Evolutionary conservation across 2,113 vertebrate genomes (phyloP).

Genomic region (Silurus glanis): DNA sequence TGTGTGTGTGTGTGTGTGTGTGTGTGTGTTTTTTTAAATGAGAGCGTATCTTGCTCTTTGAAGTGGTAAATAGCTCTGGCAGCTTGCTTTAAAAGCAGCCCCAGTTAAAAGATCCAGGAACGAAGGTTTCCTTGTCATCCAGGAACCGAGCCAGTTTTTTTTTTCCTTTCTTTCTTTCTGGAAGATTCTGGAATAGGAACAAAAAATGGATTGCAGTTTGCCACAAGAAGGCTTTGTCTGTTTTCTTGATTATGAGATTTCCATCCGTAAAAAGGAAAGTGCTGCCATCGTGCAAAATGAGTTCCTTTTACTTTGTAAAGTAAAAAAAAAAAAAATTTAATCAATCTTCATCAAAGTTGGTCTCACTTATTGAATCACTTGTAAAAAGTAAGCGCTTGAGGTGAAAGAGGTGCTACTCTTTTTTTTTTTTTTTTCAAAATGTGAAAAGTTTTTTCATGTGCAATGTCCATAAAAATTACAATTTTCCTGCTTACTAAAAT

Average conservation of each 20-base stretch:
- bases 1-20: conserved; percentile 59
- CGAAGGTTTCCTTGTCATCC: conserved; percentile 24
- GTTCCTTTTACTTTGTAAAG: neutral
- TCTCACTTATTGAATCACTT: neutral
- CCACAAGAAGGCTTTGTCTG: neutral
- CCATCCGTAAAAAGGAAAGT: neutral
- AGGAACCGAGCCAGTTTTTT: conserved; percentile 11
- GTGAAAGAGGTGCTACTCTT: neutral
- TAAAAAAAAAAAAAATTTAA: neutral
- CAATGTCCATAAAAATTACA: too few relatives aligned
- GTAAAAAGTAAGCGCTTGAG: neutral
- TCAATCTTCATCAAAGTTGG: neutral
- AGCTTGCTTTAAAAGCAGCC: conserved; percentile 56
- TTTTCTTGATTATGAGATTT: neutral
- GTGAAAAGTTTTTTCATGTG: neutral
- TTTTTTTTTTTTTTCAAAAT: neutral
- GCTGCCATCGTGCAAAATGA: neutral
- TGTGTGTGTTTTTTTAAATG: conserved; percentile 64
- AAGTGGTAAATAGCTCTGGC: conserved; percentile 61
- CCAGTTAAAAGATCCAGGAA: conserved; percentile 31
- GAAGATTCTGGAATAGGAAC: conserved; percentile 16
- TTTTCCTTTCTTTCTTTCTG: neutral
- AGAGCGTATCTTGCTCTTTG: conserved; percentile 55
- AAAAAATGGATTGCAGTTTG: conserved; percentile 9
- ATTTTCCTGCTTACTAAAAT: neutral